These are phyloP conservation scores for Chaetophractus vellerosus DNA, from an alignment of 2,797 vertebrate genomes.

Conservation along the genomic window DNA sequence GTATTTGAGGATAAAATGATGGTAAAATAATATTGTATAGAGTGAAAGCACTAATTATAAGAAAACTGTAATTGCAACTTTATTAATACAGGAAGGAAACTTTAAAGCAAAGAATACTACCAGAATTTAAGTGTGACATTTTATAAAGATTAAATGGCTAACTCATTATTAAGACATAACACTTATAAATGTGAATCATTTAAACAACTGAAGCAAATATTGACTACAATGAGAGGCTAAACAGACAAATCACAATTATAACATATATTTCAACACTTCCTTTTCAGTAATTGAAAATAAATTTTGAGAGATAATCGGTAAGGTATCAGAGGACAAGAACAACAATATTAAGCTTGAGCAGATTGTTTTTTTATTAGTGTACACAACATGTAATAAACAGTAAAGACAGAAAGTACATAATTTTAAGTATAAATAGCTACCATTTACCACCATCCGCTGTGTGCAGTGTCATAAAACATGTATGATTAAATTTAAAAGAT, in stretches of 20 bases:
- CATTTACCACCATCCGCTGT: background rate
- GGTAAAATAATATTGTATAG: background rate
- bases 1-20: background rate
- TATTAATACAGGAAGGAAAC: background rate
- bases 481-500: background rate
- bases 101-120: background rate
- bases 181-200: background rate
- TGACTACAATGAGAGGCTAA: background rate
- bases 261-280: background rate
- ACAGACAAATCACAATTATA: background rate
- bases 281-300: background rate
- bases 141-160: background rate
- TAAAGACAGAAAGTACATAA: background rate
- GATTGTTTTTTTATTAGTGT: background rate
- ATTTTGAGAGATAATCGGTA: background rate
- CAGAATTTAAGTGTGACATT: background rate
- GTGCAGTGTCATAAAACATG: background rate
- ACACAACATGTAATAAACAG: background rate
- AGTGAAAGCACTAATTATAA: background rate
- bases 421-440: background rate
- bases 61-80: background rate
- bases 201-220: background rate
- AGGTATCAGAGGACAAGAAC: background rate
- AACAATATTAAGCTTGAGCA: background rate
- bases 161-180: background rate